Evolutionary conservation across 2,113 vertebrate genomes (phyloP).

Genomic region (Leptocoma aspasia): DNA sequence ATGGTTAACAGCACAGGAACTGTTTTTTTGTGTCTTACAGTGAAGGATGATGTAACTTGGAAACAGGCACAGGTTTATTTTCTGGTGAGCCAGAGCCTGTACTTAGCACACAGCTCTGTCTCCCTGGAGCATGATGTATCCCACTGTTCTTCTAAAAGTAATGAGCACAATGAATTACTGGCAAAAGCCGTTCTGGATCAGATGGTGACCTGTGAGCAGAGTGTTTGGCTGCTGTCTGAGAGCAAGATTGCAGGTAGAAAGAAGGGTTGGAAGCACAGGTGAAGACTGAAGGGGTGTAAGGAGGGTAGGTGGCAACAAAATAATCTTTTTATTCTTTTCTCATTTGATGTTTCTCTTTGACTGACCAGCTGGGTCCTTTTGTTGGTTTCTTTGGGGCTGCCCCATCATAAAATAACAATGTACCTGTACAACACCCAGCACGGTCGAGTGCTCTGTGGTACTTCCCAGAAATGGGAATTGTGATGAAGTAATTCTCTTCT

Average conservation of each 20-base stretch:
- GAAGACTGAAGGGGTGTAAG: neutral
- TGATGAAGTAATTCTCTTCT: neutral
- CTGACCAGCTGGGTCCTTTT: neutral
- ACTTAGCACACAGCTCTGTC: neutral
- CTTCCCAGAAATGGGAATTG: neutral
- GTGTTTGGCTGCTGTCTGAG: neutral
- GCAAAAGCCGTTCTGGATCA: neutral
- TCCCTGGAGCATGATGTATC: neutral
- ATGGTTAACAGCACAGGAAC: neutral
- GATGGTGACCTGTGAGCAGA: neutral
- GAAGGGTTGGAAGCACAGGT: neutral
- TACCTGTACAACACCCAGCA: neutral
- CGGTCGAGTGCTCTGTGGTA: fast-evolving
- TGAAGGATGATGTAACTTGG: fast-evolving
- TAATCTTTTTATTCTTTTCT: neutral
- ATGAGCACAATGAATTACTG: neutral
- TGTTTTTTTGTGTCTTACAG: neutral
- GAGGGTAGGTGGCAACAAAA: neutral
- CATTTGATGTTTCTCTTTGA: neutral
- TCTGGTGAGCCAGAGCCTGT: neutral
- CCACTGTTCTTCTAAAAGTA: neutral
- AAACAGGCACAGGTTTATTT: neutral
- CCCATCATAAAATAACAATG: no score
- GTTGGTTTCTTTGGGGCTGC: neutral
- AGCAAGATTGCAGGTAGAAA: neutral